Conservation (phyloP, 2,113 vertebrate genomes). For the Cyanoramphus novaezelandiae region DNA sequence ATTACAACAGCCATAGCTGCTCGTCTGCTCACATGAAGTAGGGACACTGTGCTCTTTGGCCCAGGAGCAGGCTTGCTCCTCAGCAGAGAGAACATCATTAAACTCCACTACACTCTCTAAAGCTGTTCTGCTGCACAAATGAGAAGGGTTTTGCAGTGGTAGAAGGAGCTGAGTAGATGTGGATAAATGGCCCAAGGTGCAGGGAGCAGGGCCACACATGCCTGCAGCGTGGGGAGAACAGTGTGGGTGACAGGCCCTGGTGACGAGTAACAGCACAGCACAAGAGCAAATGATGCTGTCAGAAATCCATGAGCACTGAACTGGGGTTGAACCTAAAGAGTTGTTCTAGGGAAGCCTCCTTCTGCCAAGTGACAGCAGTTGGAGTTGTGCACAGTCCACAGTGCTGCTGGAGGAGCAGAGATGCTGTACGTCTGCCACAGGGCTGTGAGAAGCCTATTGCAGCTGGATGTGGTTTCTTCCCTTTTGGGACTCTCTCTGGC, state of each 20-base stretch:
- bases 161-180: not conserved
- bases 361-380: not conserved
- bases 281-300: not conserved
- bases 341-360: not conserved
- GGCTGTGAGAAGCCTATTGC: not conserved
- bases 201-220: not conserved
- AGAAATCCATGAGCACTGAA: not conserved
- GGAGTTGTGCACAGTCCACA: rapidly evolving
- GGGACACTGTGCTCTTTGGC: not conserved
- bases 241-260: not conserved
- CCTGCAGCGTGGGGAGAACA: rapidly evolving
- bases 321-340: not conserved
- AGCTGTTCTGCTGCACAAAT: not conserved
- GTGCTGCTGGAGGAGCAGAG: rapidly evolving
- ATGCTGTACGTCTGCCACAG: not conserved
- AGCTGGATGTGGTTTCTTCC: not conserved
- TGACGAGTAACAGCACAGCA: not conserved
- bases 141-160: not conserved
- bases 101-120: not conserved
- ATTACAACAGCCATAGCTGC: not conserved
- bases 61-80: not conserved
- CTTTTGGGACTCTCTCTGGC: not conserved
- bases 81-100: no score
- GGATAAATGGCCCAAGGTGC: rapidly evolving
- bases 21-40: rapidly evolving